Evolutionary conservation across 2,888 invertebrate genomes (phyloP).

Genomic region (Gnatocerus cornutus): DNA sequence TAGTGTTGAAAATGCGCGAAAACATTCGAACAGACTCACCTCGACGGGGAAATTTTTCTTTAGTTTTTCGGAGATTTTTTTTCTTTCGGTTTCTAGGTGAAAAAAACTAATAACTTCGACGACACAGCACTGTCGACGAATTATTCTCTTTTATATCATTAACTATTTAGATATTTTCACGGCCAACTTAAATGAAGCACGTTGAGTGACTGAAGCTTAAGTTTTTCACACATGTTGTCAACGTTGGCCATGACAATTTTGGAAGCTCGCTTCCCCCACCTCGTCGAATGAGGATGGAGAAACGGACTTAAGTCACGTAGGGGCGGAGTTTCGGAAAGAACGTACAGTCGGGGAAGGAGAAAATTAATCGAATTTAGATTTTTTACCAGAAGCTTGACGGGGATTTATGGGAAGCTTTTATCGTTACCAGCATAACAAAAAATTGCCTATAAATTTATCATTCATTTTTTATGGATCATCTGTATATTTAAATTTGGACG

Average conservation of each 20-base stretch:
- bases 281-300: slow-evolving; percentile 19
- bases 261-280: slow-evolving; percentile 57
- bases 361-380: not conserved
- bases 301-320: slow-evolving; percentile 49
- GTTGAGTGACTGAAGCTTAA: slow-evolving; percentile 67
- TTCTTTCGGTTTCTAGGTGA: not conserved
- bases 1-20: not conserved
- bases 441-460: too few species aligned
- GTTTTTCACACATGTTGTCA: slow-evolving; percentile 70
- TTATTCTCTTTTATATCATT: slow-evolving; percentile 39
- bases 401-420: too few species aligned
- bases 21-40: not conserved
- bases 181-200: slow-evolving; percentile 65
- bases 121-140: slow-evolving; percentile 62
- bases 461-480: too few species aligned
- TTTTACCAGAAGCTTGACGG: too few species aligned
- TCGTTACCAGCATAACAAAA: too few species aligned
- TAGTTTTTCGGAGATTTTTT: slow-evolving; percentile 4
- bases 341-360: slow-evolving; percentile 14
- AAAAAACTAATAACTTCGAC: slow-evolving; percentile 61
- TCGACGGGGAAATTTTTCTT: slow-evolving; percentile 6
- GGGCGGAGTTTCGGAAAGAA: slow-evolving; percentile 33
- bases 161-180: slow-evolving; percentile 56
- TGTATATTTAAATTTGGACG: too few species aligned
- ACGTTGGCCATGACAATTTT: slow-evolving; percentile 59